Conservation (phyloP, 2,113 vertebrate genomes). For the Cephalopholis sonnerati region DNA sequence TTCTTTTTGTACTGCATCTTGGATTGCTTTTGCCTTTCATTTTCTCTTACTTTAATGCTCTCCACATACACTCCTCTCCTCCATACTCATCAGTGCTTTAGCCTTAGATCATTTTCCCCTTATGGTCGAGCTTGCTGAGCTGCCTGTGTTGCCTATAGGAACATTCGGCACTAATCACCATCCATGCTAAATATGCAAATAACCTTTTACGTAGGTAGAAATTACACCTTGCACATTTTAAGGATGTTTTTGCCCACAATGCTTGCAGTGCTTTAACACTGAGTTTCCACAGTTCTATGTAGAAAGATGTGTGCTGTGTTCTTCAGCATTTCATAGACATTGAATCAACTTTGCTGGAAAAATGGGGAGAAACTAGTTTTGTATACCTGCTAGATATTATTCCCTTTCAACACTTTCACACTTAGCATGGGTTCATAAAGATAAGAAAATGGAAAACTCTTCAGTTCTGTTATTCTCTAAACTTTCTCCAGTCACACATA, state of each 20-base stretch:
- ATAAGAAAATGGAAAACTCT: background rate
- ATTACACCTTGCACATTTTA: background rate
- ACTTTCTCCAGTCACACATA: background rate
- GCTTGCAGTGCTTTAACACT: no score
- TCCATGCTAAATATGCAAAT: background rate
- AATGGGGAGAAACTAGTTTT: background rate
- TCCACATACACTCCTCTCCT: no score
- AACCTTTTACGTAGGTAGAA: background rate
- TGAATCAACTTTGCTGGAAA: background rate
- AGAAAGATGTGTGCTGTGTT: background rate
- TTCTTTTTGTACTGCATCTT: no score
- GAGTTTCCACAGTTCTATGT: background rate
- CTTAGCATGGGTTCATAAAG: background rate
- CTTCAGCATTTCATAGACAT: background rate
- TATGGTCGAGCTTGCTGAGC: no score
- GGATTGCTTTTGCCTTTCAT: no score
- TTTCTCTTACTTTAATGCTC: no score
- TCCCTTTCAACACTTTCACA: background rate
- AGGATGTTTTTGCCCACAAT: background rate
- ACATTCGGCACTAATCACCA: no score
- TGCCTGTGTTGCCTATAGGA: no score
- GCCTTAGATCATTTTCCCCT: no score
- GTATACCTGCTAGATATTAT: background rate
- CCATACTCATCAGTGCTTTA: no score
- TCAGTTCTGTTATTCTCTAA: background rate